phyloP scores from a whole-genome alignment of 92 coral and sea anemone species.

The Phenganax stokvisi region DNA sequence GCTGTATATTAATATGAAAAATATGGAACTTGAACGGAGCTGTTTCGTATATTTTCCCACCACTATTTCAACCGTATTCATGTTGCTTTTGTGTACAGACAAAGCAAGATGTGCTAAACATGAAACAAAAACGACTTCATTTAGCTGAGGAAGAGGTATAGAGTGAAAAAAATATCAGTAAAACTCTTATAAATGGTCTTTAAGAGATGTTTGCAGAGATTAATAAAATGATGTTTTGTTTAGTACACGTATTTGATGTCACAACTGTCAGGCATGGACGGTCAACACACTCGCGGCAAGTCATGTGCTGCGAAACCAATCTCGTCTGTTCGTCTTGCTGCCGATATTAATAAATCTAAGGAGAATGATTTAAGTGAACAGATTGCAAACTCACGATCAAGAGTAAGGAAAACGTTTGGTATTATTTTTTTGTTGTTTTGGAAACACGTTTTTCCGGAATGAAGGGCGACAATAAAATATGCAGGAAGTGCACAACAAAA shows the following conservation, averaged over 20 bases:
- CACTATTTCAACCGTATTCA: neutral
- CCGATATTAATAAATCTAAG: slow-evolving; percentile 37
- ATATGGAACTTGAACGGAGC: neutral
- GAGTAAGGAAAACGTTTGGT: slow-evolving; percentile 47
- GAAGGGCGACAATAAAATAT: too few species aligned
- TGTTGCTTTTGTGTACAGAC: slow-evolving; percentile 50
- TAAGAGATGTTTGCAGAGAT: neutral
- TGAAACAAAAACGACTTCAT: slow-evolving; percentile 72
- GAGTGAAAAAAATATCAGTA: neutral
- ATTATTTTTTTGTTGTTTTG: too few species aligned
- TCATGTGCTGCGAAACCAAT: slow-evolving; percentile 59
- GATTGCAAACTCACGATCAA: slow-evolving; percentile 74
- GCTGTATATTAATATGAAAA: too few species aligned
- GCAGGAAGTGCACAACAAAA: too few species aligned
- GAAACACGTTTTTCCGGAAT: too few species aligned
- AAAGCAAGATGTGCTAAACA: slow-evolving; percentile 70
- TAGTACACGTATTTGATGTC: slow-evolving; percentile 75
- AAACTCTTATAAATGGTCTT: neutral
- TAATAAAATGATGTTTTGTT: neutral
- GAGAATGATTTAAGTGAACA: slow-evolving; percentile 75
- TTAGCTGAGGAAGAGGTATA: slow-evolving; percentile 88
- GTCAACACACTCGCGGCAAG: slow-evolving; percentile 59
- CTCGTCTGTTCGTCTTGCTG: slow-evolving; percentile 27
- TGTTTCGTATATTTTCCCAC: slow-evolving; percentile 4
- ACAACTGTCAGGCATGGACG: slow-evolving; percentile 65